These are phyloP conservation scores for Diogma glabrata DNA, from an alignment of 2,888 invertebrate species.

Conservation along the genomic window DNA sequence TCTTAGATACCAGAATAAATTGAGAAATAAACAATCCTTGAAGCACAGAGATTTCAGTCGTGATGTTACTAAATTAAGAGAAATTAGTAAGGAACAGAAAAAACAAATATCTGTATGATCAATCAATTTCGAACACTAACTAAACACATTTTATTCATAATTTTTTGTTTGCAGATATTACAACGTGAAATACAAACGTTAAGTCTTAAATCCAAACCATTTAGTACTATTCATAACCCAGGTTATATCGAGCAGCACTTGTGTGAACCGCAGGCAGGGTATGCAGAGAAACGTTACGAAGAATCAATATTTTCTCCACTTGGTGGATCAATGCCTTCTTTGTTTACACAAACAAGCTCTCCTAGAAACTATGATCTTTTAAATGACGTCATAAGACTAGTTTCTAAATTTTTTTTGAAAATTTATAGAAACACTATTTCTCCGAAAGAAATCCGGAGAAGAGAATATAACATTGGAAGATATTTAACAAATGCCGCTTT, in stretches of 20 bases:
- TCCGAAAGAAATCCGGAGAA: conserved; percentile 27
- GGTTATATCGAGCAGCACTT: conserved; percentile 12
- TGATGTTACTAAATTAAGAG: conserved; percentile 29
- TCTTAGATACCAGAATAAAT: conserved; percentile 31
- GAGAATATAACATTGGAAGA: conserved; percentile 27
- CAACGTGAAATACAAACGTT: conserved; percentile 32
- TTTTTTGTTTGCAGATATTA: conserved; percentile 23
- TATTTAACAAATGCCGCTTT: conserved; percentile 32
- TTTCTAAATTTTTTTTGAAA: conserved; percentile 27
- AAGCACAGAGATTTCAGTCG: conserved; percentile 13
- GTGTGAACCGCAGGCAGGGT: conserved; percentile 18
- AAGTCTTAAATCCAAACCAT: conserved; percentile 30
- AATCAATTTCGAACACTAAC: not conserved
- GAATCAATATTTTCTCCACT: conserved; percentile 22
- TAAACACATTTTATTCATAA: not conserved
- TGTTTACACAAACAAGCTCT: conserved; percentile 20
- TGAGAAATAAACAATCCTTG: not conserved
- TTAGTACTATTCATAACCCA: conserved; percentile 22
- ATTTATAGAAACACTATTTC: too few relatives aligned
- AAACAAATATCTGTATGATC: conserved; percentile 40
- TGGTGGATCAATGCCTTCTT: conserved; percentile 25
- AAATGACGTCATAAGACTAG: conserved; percentile 29
- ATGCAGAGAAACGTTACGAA: conserved; percentile 19
- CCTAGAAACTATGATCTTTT: conserved; percentile 22
- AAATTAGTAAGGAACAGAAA: conserved; percentile 34